Conservation (phyloP, 2,797 vertebrate species). For the Glyptemys insculpta region DNA sequence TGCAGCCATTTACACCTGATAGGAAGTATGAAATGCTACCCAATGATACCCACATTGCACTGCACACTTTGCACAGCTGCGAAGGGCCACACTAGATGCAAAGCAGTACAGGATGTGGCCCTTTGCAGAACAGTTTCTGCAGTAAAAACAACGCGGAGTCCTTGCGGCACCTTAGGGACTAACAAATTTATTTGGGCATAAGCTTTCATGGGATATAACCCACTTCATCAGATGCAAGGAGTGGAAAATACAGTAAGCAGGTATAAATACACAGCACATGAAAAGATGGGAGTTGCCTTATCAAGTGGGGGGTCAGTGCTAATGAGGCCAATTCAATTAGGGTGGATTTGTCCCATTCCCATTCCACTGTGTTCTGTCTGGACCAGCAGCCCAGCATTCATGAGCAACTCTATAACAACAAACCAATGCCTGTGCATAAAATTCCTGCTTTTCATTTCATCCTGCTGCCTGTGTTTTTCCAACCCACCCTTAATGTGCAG, state of each 20-base stretch:
- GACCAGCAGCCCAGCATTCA: not conserved
- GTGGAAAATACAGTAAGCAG: no score
- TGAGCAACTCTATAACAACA: not conserved
- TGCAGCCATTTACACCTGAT: not conserved
- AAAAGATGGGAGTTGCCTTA: no score
- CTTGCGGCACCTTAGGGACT: no score
- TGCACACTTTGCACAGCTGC: rapidly evolving
- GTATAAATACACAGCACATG: no score
- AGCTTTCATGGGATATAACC: no score
- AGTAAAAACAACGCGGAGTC: not conserved
- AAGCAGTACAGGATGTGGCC: not conserved
- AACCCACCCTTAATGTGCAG: not conserved
- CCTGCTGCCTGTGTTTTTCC: not conserved
- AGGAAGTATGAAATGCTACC: not conserved
- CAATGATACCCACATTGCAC: not conserved
- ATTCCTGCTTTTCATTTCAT: not conserved
- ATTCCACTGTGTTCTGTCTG: not conserved
- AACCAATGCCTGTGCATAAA: not conserved
- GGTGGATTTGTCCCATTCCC: no score
- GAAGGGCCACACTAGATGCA: not conserved
- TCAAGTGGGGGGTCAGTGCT: no score
- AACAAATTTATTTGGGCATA: no score
- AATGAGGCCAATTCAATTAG: no score
- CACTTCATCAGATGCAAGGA: no score
- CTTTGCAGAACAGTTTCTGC: not conserved